Evolutionary conservation across 2,888 invertebrate species (phyloP).

Genomic region (Nymphalis c-album): DNA sequence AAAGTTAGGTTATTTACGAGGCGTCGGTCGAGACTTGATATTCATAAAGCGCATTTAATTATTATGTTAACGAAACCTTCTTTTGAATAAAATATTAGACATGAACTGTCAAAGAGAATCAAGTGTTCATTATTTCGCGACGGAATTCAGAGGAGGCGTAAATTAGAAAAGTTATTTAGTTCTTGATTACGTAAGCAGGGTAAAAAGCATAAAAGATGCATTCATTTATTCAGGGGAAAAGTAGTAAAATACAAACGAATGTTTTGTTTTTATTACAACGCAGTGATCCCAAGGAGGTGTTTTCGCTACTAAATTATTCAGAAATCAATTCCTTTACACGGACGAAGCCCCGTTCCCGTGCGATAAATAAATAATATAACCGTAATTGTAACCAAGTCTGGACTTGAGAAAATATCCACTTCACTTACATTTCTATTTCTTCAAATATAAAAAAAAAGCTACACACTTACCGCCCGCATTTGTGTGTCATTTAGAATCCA

Average conservation of each 20-base stretch:
- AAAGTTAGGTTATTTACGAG: slow-evolving; percentile 73
- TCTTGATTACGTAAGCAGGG: slow-evolving; percentile 50
- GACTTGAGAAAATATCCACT: slow-evolving; percentile 50
- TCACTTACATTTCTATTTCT: slow-evolving; percentile 32
- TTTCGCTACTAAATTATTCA: slow-evolving; percentile 79
- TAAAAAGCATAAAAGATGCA: slow-evolving; percentile 43
- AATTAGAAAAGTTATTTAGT: slow-evolving; percentile 51
- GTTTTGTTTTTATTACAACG: slow-evolving; percentile 75
- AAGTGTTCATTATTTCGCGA: slow-evolving; percentile 61
- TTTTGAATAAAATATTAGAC: slow-evolving; percentile 79
- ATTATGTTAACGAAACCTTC: slow-evolving; percentile 79
- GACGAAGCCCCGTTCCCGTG: slow-evolving; percentile 59
- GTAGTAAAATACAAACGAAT: slow-evolving; percentile 77
- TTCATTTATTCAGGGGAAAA: slow-evolving; percentile 67
- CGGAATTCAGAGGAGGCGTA: slow-evolving; percentile 43
- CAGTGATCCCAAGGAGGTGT: slow-evolving; percentile 71
- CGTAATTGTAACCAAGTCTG: slow-evolving; percentile 68
- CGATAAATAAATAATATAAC: slow-evolving; percentile 79
- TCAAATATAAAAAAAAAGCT: not conserved
- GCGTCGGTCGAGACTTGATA: slow-evolving; percentile 75
- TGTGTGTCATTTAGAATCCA: too few relatives aligned
- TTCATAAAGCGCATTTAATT: slow-evolving; percentile 80
- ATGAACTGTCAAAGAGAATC: slow-evolving; percentile 73
- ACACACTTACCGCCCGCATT: too few relatives aligned
- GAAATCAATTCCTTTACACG: slow-evolving; percentile 79